A percentile compares a stretch with the other conserved stretches of the same genome.
Conservation (phyloP, 2,888 invertebrate species). For the Drosophila neotestacea region DNA sequence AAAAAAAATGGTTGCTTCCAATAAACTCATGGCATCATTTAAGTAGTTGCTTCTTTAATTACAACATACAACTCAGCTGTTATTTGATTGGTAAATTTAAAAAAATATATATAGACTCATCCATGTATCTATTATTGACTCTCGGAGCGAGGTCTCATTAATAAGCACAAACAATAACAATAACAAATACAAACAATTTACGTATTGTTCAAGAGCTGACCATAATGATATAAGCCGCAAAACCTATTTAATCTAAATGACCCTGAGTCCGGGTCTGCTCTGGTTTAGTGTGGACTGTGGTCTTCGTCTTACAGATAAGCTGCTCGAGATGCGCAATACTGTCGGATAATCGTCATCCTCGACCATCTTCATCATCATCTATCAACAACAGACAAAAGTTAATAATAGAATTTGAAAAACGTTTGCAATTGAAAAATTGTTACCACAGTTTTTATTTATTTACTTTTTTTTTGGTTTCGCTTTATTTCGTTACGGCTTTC, state of each 20-base stretch:
- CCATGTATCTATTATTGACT: conserved; percentile 42
- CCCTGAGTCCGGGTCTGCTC: conserved; percentile 53
- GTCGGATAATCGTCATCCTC: conserved; percentile 34
- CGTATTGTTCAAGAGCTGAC: conserved; percentile 53
- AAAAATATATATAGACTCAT: conserved; percentile 23
- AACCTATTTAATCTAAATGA: conserved; percentile 70
- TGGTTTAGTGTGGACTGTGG: conserved; percentile 4
- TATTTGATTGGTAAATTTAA: conserved; percentile 33
- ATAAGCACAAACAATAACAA: conserved; percentile 38
- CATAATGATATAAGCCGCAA: conserved; percentile 72
- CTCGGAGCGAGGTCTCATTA: conserved; percentile 63
- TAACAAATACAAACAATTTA: conserved; percentile 48
- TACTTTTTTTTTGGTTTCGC: conserved; percentile 3
- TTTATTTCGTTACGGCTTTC: conserved; percentile 38
- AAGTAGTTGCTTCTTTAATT: conserved; percentile 38
- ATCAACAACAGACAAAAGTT: conserved; percentile 60
- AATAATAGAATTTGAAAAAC: conserved; percentile 69
- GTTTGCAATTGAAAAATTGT: conserved; percentile 72
- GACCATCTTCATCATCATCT: conserved; percentile 31
- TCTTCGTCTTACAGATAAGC: conserved; percentile 35
- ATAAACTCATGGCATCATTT: conserved; percentile 33
- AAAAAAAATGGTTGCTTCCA: conserved; percentile 3
- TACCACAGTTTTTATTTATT: conserved; percentile 55
- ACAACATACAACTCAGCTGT: conserved; percentile 17
- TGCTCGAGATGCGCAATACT: conserved; percentile 16